Conservation (phyloP, 1,140 invertebrate genomes). For the Neodiprion fabricii region DNA sequence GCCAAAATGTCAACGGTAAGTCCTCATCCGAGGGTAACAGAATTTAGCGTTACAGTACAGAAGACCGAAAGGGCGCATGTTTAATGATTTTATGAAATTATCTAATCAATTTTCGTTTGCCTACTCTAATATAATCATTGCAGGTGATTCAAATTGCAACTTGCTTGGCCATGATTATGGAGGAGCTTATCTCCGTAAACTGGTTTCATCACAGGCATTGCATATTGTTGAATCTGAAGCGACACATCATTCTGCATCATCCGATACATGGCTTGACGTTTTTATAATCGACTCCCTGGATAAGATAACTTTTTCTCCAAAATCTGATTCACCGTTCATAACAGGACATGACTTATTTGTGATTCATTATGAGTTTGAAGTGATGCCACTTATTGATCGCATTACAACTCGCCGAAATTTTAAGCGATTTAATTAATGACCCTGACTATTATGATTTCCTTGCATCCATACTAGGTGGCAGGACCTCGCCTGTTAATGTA, state of each 20-base stretch:
- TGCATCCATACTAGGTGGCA: background rate
- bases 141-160: background rate
- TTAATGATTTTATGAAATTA: background rate
- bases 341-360: background rate
- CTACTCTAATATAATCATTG: too few species aligned
- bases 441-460: background rate
- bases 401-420: background rate
- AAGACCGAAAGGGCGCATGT: background rate
- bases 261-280: slow-evolving; percentile 6
- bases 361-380: background rate
- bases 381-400: background rate
- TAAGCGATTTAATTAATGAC: background rate
- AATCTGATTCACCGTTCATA: background rate
- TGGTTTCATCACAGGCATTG: background rate
- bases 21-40: too few species aligned
- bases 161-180: background rate
- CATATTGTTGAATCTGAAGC: background rate
- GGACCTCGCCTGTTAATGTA: background rate
- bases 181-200: background rate
- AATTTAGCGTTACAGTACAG: background rate
- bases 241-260: background rate
- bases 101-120: too few species aligned
- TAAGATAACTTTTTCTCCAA: background rate
- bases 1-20: too few species aligned
- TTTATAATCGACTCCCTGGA: background rate